Conservation (phyloP, 2,888 invertebrate genomes). For the Netelia melanura region DNA sequence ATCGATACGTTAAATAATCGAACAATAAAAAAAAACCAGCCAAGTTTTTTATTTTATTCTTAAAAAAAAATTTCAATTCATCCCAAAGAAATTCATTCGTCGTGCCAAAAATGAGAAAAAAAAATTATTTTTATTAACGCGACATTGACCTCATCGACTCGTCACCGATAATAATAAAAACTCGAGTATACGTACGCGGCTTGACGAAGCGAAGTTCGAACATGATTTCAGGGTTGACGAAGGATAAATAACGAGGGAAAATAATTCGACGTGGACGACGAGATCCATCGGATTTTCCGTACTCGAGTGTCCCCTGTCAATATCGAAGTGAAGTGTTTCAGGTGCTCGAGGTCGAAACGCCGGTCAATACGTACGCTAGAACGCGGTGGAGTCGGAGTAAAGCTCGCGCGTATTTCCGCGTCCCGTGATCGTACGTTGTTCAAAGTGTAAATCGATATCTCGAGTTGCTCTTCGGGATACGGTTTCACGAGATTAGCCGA, state of each 20-base stretch:
- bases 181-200: no score
- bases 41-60: no score
- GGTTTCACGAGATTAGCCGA: slow-evolving; percentile 78
- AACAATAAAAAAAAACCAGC: no score
- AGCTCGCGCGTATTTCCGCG: slow-evolving; percentile 21
- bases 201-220: no score
- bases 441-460: slow-evolving; percentile 74
- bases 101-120: no score
- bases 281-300: slow-evolving; percentile 31
- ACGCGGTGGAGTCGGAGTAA: slow-evolving; percentile 22
- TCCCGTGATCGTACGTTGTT: slow-evolving; percentile 64
- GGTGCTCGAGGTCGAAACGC: slow-evolving; percentile 20
- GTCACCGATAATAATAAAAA: no score
- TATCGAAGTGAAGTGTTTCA: slow-evolving; percentile 21
- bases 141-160: no score
- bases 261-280: slow-evolving; percentile 21
- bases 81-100: no score
- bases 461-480: slow-evolving; percentile 74
- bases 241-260: slow-evolving; percentile 54
- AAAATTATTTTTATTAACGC: no score
- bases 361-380: slow-evolving; percentile 13
- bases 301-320: slow-evolving; percentile 37
- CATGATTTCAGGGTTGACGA: slow-evolving; percentile 1
- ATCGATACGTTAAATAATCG: no score
- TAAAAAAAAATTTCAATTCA: no score